A percentile compares a stretch with the other conserved stretches of the same genome.
phyloP scores from a whole-genome alignment of 2,888 invertebrate genomes.

The Thera britannica region DNA sequence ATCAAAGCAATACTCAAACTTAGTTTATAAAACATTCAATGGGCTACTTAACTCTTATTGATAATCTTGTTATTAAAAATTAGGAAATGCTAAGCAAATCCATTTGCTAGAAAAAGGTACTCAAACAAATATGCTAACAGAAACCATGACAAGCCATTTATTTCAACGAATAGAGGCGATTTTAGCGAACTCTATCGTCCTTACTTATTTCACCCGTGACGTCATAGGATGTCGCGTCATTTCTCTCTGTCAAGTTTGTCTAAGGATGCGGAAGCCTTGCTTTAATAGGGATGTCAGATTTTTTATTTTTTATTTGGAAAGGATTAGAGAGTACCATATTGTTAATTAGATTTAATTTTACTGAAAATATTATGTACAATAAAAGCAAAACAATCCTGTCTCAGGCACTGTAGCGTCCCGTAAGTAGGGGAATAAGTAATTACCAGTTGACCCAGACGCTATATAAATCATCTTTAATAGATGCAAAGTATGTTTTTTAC shows the following conservation, averaged over 20 bases:
- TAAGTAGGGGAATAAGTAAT: no score
- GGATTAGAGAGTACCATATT: no score
- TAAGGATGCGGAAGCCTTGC: conserved; percentile 8
- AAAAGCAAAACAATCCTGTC: no score
- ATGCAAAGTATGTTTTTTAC: no score
- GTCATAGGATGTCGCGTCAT: conserved; percentile 36
- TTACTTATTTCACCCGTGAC: conserved; percentile 28
- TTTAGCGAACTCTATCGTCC: conserved; percentile 17
- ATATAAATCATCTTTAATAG: no score
- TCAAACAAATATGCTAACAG: conserved; percentile 12
- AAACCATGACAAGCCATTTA: conserved; percentile 15
- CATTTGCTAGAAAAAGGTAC: no score
- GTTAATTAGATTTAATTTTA: no score
- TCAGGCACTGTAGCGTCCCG: no score
- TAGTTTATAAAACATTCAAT: conserved; percentile 7
- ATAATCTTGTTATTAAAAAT: conserved; percentile 1
- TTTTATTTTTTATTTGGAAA: neutral
- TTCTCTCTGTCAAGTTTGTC: conserved; percentile 36
- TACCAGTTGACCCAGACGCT: no score
- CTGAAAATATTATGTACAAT: no score
- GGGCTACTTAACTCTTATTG: conserved; percentile 6
- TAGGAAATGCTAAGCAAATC: neutral
- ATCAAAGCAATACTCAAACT: conserved; percentile 14
- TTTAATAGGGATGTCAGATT: conserved; percentile 21
- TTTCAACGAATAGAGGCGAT: conserved; percentile 14